phyloP scores from a whole-genome alignment of 2,113 vertebrate species.

The Prionailurus viverrinus region DNA sequence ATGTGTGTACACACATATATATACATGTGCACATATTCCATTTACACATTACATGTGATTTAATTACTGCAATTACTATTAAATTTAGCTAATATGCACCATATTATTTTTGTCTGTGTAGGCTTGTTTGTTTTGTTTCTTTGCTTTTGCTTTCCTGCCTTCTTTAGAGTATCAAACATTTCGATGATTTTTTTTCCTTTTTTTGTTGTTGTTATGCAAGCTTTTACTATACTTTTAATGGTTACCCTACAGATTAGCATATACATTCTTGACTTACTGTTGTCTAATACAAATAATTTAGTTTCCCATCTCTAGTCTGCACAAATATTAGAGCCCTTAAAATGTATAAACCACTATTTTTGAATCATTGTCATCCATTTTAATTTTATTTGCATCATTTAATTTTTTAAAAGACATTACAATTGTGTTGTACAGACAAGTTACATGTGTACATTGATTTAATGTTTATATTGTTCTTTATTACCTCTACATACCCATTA shows the following conservation, averaged over 20 bases:
- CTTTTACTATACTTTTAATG: neutral
- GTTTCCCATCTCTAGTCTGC: neutral
- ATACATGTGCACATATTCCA: neutral
- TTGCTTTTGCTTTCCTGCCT: neutral
- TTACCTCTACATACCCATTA: neutral
- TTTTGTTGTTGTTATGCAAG: neutral
- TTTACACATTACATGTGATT: neutral
- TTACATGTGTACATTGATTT: neutral
- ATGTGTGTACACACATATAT: too few species aligned
- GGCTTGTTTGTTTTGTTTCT: neutral
- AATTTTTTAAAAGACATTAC: neutral
- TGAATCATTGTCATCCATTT: neutral
- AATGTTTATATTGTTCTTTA: neutral
- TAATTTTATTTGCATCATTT: neutral
- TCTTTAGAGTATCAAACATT: neutral
- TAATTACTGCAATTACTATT: neutral
- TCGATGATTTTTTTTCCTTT: neutral
- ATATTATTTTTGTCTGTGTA: neutral
- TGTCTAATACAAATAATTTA: neutral
- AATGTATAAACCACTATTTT: neutral
- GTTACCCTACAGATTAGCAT: neutral
- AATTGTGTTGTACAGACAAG: neutral
- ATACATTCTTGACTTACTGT: neutral
- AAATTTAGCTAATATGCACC: neutral
- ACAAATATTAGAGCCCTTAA: neutral